phyloP scores from a whole-genome alignment of 2,797 vertebrate genomes.

The Chloroceryle inda region DNA sequence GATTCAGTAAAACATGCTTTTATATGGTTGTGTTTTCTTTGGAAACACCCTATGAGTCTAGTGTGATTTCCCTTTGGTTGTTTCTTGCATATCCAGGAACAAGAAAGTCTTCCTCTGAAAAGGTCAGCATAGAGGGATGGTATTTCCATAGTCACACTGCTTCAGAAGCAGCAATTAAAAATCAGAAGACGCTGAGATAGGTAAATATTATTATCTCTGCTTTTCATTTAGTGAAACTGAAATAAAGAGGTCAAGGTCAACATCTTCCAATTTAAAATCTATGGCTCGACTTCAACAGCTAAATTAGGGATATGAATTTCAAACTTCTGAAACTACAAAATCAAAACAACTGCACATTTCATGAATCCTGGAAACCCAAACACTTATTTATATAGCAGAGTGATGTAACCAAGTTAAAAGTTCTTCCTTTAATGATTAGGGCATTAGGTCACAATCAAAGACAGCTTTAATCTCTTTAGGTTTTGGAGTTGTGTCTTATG shows the following conservation, averaged over 20 bases:
- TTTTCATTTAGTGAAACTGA: slow-evolving; percentile 38
- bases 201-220: slow-evolving; percentile 50
- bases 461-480: neutral
- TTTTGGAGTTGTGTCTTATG: neutral
- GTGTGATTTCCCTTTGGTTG: neutral
- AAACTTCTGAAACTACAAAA: neutral
- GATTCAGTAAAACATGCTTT: neutral
- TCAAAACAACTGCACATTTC: neutral
- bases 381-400: neutral
- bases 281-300: neutral
- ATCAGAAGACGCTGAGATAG: neutral
- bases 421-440: neutral
- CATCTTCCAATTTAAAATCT: neutral
- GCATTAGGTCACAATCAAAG: neutral
- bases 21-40: neutral
- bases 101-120: neutral
- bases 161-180: slow-evolving; percentile 37
- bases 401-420: neutral
- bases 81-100: neutral
- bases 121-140: neutral
- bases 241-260: slow-evolving; percentile 28
- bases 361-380: neutral
- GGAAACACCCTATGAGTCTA: neutral
- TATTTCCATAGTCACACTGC: neutral
- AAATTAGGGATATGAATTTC: neutral